Percentiles rank a stretch among this genome's conserved stretches.
Evolutionary conservation across 2,113 vertebrate genomes (phyloP).

Genomic region (Malurus melanocephalus): DNA sequence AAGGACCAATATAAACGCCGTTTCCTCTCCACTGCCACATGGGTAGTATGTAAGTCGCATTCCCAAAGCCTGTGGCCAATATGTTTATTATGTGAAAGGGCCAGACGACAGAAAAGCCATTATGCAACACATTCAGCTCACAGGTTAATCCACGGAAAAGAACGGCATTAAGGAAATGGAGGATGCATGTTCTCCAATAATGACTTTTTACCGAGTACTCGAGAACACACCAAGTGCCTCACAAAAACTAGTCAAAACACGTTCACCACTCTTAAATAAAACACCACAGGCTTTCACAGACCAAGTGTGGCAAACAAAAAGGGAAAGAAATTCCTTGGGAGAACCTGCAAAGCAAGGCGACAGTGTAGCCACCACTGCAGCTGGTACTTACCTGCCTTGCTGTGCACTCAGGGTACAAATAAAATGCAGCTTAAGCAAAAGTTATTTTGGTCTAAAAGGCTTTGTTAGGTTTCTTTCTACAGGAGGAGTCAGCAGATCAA

Average conservation of each 20-base stretch:
- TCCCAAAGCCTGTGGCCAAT: background rate
- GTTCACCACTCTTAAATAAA: constrained; percentile 15
- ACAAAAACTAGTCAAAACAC: constrained; percentile 28
- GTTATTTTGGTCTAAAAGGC: background rate
- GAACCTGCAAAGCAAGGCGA: background rate
- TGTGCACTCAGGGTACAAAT: background rate
- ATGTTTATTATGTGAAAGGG: background rate
- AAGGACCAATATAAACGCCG: background rate
- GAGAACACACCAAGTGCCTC: constrained; percentile 6
- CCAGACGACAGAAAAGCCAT: background rate
- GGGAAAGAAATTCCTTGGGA: background rate
- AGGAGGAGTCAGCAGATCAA: background rate
- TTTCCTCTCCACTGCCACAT: background rate
- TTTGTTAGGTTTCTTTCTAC: background rate
- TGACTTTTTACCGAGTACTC: background rate
- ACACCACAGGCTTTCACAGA: background rate
- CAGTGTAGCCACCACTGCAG: background rate
- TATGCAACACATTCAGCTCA: background rate
- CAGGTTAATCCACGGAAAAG: background rate
- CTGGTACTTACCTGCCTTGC: background rate
- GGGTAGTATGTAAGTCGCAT: background rate
- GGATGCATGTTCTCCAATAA: background rate
- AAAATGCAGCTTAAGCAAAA: background rate
- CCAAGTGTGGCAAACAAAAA: background rate
- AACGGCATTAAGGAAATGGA: background rate